Percentiles rank a stretch among this genome's conserved stretches.
Evolutionary conservation across 2,113 vertebrate species (phyloP).

Genomic region (Oryzias melastigma): DNA sequence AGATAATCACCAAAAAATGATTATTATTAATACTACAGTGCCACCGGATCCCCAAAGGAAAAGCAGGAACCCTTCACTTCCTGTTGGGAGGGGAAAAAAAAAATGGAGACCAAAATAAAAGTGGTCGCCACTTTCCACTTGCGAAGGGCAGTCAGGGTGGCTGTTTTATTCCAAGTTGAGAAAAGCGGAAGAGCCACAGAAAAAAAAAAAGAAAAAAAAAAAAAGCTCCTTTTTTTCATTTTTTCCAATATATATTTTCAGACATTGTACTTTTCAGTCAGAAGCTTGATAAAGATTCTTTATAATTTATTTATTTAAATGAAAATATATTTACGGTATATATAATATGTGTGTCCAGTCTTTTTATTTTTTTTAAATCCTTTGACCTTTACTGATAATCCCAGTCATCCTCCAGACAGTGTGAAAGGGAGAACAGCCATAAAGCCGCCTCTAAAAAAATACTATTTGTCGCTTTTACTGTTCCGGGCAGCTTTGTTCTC

Average conservation of each 20-base stretch:
- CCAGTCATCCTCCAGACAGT: slow-evolving; percentile 43
- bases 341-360: slow-evolving; percentile 77
- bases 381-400: slow-evolving; percentile 45
- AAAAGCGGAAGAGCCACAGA: slow-evolving; percentile 49
- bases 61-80: slow-evolving; percentile 33
- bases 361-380: slow-evolving; percentile 35
- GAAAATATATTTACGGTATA: slow-evolving; percentile 84
- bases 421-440: slow-evolving; percentile 50
- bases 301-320: slow-evolving; percentile 83
- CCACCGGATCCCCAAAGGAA: slow-evolving; percentile 29
- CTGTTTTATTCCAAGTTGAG: slow-evolving; percentile 55
- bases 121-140: slow-evolving; percentile 2
- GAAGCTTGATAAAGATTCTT: slow-evolving; percentile 75
- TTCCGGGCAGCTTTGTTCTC: slow-evolving; percentile 39
- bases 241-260: slow-evolving; percentile 52
- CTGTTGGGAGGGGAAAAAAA: slow-evolving; percentile 61
- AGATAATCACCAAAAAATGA: slow-evolving; percentile 25
- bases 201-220: too few relatives aligned
- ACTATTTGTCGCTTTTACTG: slow-evolving; percentile 30
- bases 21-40: slow-evolving; percentile 64
- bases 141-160: slow-evolving; percentile 41
- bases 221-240: slow-evolving; percentile 43
- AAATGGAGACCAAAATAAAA: slow-evolving; percentile 67
- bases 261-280: slow-evolving; percentile 66
- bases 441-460: slow-evolving; percentile 38